These are phyloP conservation scores for Muscicapa comitata DNA, from an alignment of 2,797 vertebrate species.

Conservation along the genomic window DNA sequence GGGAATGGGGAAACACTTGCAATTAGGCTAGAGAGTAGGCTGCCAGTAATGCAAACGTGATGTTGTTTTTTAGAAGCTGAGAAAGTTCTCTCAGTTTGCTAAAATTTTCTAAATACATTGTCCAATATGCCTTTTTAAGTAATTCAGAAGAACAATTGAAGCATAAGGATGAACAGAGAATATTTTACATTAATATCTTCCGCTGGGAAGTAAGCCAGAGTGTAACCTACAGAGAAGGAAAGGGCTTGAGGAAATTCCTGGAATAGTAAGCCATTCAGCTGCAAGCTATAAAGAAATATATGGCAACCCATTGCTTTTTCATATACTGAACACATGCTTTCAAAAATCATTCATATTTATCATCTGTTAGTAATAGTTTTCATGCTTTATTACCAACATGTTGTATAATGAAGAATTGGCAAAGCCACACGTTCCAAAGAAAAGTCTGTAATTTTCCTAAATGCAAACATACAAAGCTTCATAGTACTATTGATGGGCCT, in stretches of 20 bases:
- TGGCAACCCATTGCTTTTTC: conserved; percentile 1
- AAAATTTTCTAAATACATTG: neutral
- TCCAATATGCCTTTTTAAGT: neutral
- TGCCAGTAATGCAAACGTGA: neutral
- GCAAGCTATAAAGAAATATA: conserved; percentile 28
- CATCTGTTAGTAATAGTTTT: conserved; percentile 48
- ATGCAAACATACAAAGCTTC: conserved; percentile 13
- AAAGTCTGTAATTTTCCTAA: conserved; percentile 48
- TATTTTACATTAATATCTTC: neutral
- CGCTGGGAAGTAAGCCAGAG: neutral
- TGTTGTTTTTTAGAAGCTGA: neutral
- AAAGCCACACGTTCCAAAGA: neutral
- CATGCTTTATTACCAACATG: conserved; percentile 38
- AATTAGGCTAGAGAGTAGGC: neutral
- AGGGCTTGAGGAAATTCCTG: neutral
- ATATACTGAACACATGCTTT: conserved; percentile 45
- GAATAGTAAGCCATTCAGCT: conserved; percentile 14
- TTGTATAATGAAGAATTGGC: conserved; percentile 29
- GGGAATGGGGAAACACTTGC: neutral
- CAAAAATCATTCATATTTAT: conserved; percentile 44
- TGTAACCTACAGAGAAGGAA: neutral
- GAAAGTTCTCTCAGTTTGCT: neutral
- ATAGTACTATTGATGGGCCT: neutral
- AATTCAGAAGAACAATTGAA: neutral
- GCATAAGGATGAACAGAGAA: neutral